phyloP scores from a whole-genome alignment of 1,140 invertebrate species.

The Cheumatopsyche charites region DNA sequence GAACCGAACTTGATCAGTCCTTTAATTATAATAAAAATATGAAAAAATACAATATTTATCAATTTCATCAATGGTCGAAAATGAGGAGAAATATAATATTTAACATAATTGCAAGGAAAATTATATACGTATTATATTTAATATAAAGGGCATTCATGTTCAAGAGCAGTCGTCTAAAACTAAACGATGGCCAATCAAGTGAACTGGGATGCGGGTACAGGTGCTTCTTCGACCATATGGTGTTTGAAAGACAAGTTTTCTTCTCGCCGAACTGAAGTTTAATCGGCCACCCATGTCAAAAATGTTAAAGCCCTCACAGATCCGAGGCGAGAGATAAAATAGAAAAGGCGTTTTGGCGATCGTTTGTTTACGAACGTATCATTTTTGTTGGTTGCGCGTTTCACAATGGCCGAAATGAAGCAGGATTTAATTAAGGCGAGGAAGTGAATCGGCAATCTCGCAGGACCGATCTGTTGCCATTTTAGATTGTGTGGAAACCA shows the following conservation, averaged over 20 bases:
- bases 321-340: background rate
- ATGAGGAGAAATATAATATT: too few species aligned
- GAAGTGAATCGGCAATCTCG: slow-evolving; percentile 26
- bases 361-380: background rate
- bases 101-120: too few species aligned
- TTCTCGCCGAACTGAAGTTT: slow-evolving; percentile 3
- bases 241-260: slow-evolving; percentile 17
- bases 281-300: slow-evolving; percentile 31
- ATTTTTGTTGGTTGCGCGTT: slow-evolving; percentile 2
- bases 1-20: too few species aligned
- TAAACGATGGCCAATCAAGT: slow-evolving; percentile 34
- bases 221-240: slow-evolving; percentile 30
- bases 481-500: slow-evolving; percentile 26
- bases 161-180: background rate
- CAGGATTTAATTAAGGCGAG: slow-evolving; percentile 23
- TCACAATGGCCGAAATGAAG: background rate
- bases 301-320: slow-evolving; percentile 6
- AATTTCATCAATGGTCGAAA: too few species aligned
- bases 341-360: background rate
- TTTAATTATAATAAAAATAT: too few species aligned
- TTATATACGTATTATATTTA: background rate
- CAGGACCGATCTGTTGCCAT: slow-evolving; percentile 3
- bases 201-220: slow-evolving; percentile 37
- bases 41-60: too few species aligned
- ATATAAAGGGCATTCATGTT: background rate